Evolutionary conservation across 2,797 vertebrate species (phyloP).

Genomic region (Carapus acus): DNA sequence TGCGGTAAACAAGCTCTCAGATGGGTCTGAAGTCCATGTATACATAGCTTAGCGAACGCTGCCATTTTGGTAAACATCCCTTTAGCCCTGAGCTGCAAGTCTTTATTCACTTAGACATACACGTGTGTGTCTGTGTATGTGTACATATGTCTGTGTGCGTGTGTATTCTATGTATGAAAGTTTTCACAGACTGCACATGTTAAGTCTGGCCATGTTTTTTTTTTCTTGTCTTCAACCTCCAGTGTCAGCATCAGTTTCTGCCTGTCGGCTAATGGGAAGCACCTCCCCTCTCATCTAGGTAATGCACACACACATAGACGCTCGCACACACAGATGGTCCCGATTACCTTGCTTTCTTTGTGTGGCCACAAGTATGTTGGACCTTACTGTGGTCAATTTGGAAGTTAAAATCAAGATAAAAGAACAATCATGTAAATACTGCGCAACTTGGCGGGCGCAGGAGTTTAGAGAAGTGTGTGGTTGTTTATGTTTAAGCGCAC

Average conservation of each 20-base stretch:
- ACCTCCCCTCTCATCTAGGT: constrained; percentile 83
- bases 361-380: constrained; percentile 61
- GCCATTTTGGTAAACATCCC: not conserved
- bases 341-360: constrained; percentile 66
- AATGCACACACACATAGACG: constrained; percentile 53
- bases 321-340: constrained; percentile 45
- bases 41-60: constrained; percentile 4
- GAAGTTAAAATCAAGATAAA: constrained; percentile 61
- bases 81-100: not conserved
- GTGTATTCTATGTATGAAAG: not conserved
- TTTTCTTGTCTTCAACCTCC: constrained; percentile 34
- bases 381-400: constrained; percentile 60
- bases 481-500: constrained; percentile 31
- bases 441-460: constrained; percentile 37
- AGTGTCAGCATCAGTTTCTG: constrained; percentile 89
- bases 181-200: not conserved
- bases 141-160: not conserved
- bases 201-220: not conserved
- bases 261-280: constrained; percentile 83
- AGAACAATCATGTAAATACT: constrained; percentile 56
- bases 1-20: not conserved
- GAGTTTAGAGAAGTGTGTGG: constrained; percentile 42
- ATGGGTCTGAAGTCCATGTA: constrained; percentile 2
- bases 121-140: constrained; percentile 1
- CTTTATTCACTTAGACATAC: not conserved